phyloP scores from a whole-genome alignment of 2,113 vertebrate genomes.

The Pseudopodoces humilis region DNA sequence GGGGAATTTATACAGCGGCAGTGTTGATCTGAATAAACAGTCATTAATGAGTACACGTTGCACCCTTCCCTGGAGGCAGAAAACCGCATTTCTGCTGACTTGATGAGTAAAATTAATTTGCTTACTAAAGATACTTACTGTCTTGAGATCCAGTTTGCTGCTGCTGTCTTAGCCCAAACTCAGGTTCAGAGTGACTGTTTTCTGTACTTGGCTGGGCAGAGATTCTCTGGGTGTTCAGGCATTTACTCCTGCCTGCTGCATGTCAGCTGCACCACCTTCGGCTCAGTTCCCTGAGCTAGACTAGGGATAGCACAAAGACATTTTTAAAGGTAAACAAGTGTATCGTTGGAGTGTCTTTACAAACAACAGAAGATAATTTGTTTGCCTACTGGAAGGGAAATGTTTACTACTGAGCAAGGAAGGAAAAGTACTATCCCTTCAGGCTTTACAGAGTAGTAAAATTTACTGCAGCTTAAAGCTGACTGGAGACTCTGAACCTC shows the following conservation, averaged over 20 bases:
- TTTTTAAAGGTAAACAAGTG: not conserved
- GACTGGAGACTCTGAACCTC: not conserved
- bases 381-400: not conserved
- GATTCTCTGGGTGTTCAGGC: not conserved
- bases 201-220: not conserved
- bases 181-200: not conserved
- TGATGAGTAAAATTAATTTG: not conserved
- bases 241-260: not conserved
- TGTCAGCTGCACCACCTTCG: not conserved
- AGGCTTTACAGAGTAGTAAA: not conserved
- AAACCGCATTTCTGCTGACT: not conserved
- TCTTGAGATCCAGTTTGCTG: not conserved
- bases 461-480: not conserved
- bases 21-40: conserved; percentile 24
- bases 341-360: not conserved
- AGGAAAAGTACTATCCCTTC: not conserved
- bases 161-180: not conserved
- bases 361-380: conserved; percentile 2
- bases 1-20: not conserved
- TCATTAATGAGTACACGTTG: not conserved
- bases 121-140: not conserved
- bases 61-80: conserved; percentile 15
- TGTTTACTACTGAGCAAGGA: not conserved
- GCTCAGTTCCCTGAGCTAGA: not conserved
- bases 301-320: not conserved